Conservation (phyloP, 2,888 invertebrate genomes). For the Drosophila conformis region DNA sequence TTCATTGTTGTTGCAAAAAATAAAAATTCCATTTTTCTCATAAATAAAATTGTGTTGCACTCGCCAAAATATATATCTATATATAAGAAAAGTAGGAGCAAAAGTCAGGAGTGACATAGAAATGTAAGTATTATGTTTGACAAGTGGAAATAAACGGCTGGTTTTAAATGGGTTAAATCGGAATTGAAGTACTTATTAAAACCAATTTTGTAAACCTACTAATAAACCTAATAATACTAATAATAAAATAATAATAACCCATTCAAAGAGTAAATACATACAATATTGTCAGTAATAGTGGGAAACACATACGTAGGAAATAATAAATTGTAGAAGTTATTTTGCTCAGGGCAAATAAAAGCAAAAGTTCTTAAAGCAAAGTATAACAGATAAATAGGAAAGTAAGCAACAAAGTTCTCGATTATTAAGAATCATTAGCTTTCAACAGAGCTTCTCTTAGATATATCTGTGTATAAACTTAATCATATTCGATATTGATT, state of each 20-base stretch:
- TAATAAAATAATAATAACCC: neutral
- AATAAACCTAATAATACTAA: too few species aligned
- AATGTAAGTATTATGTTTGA: constrained; percentile 9
- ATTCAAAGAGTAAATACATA: neutral
- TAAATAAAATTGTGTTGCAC: constrained; percentile 50
- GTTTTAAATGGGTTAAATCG: neutral
- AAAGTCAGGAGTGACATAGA: neutral
- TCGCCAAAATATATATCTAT: constrained; percentile 13
- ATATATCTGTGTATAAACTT: neutral
- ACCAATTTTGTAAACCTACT: neutral
- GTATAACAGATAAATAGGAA: neutral
- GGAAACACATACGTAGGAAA: neutral
- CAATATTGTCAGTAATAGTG: neutral
- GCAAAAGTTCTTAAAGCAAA: neutral
- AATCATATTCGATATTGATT: constrained; percentile 23
- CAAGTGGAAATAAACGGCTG: constrained; percentile 1
- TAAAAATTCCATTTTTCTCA: constrained; percentile 33
- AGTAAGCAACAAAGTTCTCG: neutral
- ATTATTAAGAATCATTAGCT: neutral
- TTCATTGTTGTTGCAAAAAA: constrained; percentile 45
- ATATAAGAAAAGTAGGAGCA: neutral
- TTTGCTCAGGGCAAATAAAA: neutral
- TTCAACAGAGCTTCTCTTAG: neutral
- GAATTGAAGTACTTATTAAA: neutral
- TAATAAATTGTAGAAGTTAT: neutral